phyloP scores from a whole-genome alignment of 2,113 vertebrate species.

The Psittacula cyanocephala region DNA sequence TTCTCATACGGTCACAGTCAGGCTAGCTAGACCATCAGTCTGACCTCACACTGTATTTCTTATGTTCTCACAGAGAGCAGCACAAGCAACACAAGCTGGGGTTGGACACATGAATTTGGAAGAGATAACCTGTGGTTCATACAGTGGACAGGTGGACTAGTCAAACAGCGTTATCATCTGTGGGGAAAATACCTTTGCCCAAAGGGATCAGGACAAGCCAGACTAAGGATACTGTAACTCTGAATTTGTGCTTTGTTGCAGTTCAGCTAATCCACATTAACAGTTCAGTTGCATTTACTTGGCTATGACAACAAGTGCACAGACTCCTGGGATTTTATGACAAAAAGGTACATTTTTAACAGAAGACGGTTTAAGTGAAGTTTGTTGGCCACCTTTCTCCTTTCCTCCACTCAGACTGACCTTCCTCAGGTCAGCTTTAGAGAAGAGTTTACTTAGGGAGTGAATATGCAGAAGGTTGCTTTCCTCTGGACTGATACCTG shows the following conservation, averaged over 20 bases:
- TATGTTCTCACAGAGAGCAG: background rate
- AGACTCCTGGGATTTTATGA: background rate
- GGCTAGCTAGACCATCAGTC: background rate
- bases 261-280: conserved; percentile 2
- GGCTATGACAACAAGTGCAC: background rate
- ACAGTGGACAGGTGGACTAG: background rate
- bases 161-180: background rate
- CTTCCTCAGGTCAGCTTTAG: background rate
- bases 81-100: background rate
- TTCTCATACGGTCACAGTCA: background rate
- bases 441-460: background rate
- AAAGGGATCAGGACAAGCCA: background rate
- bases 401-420: background rate
- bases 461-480: background rate
- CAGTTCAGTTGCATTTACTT: background rate
- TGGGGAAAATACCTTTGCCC: background rate
- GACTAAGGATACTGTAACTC: background rate
- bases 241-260: background rate
- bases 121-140: background rate
- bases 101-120: background rate
- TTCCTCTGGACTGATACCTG: background rate
- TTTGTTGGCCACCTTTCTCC: background rate
- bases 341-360: background rate
- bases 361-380: background rate
- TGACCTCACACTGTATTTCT: background rate